Evolutionary conservation across 2,797 vertebrate genomes (phyloP), one percentile per base, ranked within the genome.

Genomic region (Poecilia gillii): DNA sequence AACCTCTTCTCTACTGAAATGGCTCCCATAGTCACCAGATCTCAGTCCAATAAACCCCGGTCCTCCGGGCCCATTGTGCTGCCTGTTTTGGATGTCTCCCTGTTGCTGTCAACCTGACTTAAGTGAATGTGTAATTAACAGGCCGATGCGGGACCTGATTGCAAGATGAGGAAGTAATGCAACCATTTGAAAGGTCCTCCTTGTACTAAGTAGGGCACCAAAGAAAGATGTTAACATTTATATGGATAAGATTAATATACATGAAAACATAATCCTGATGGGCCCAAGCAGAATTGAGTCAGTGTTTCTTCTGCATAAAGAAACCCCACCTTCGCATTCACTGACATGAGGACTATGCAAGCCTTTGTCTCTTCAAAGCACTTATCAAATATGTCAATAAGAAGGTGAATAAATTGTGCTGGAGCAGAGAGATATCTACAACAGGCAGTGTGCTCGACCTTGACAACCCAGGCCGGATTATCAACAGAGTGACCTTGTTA

Each of bases 121-220:
- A 11, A 53, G 25, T 23, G 51, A 53, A 25, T 8, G 51, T 25
- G 11, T 53, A 23, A 53, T 23, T 53, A 53, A 53, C 51, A 53
- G 51, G 20, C 6, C 51, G 2, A 25, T 53, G 23, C 2, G 0
- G 51, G 20, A 11, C 23, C 51, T 3, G 23, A 53, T 53, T 53
- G 51, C 51, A 25, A 9, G 23, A 3, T 53, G 8, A 53, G 23
- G 23, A 53, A 23, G 23, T 25, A 53, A 53, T 53, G 7, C 51
- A 53, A 53, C 51, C 23, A 53, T 53, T 25, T 53, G 23, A 53
- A 53, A 25, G 23, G 51, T 89, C 66, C 76, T 84, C 75, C 76
- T 81, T 75, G 80, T 83, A 78, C 81, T 74, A 86, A 85, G 85
- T 78, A 84, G 74, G 88, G 89, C 85, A 89, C 85, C 84, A 85